These are phyloP conservation scores for Drosophila ercepeae DNA, from an alignment of 1,140 invertebrate species.

Conservation along the genomic window DNA sequence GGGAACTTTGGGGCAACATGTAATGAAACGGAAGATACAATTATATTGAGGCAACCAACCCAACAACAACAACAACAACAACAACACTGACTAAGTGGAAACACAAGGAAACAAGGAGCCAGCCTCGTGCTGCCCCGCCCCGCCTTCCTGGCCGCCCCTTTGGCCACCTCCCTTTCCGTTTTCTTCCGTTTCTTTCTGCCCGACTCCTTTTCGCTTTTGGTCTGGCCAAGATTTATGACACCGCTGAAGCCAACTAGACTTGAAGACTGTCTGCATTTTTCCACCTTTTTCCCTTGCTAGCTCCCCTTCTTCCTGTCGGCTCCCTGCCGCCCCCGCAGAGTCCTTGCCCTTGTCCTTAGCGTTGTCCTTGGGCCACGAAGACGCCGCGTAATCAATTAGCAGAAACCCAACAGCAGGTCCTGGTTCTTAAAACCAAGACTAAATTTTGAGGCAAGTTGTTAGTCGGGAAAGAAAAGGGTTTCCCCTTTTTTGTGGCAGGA, in stretches of 20 bases:
- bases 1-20: conserved; percentile 56
- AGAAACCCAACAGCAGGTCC: neutral
- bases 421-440: neutral
- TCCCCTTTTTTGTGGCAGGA: too few relatives aligned
- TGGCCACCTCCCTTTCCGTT: neutral
- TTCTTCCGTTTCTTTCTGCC: neutral
- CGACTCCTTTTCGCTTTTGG: neutral
- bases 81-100: neutral
- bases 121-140: conserved; percentile 31
- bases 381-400: conserved; percentile 46
- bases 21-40: conserved; percentile 79
- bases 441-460: too few relatives aligned
- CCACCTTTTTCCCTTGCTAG: neutral
- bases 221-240: conserved; percentile 48
- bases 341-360: conserved; percentile 36
- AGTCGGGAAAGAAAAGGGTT: too few relatives aligned
- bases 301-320: neutral
- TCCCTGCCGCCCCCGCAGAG: neutral
- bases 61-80: conserved; percentile 12
- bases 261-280: conserved; percentile 27
- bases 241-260: conserved; percentile 40
- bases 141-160: neutral
- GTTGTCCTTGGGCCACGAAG: conserved; percentile 41
- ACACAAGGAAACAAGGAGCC: conserved; percentile 23
- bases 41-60: conserved; percentile 47